phyloP scores from a whole-genome alignment of 2,888 invertebrate species.

The Cartodere bifasciata region DNA sequence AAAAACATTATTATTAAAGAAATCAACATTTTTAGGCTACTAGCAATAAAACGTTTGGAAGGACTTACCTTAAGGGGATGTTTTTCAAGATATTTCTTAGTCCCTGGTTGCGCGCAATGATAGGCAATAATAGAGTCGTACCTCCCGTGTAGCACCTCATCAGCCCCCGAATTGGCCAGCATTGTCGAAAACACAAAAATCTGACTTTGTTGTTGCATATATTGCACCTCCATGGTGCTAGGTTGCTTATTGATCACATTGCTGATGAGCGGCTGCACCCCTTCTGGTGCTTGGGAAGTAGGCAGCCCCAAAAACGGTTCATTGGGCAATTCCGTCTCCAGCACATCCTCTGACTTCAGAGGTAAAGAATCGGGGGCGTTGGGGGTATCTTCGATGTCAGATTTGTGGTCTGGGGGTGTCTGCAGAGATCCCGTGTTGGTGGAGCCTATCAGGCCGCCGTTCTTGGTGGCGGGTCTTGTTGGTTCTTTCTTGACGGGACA shows the following conservation, averaged over 20 bases:
- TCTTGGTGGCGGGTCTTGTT: constrained; percentile 31
- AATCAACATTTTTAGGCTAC: no score
- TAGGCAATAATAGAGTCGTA: constrained; percentile 87
- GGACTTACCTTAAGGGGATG: constrained; percentile 84
- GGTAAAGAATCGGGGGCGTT: constrained; percentile 18
- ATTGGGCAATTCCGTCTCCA: constrained; percentile 30
- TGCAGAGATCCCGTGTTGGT: constrained; percentile 34
- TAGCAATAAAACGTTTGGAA: no score
- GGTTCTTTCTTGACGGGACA: constrained; percentile 31
- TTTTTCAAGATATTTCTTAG: constrained; percentile 91
- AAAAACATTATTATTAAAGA: no score
- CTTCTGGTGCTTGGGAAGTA: constrained; percentile 37
- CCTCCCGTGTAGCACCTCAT: constrained; percentile 79
- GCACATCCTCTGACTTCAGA: constrained; percentile 31
- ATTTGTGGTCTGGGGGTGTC: constrained; percentile 27
- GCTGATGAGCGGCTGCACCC: constrained; percentile 60
- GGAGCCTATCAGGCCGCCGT: constrained; percentile 35
- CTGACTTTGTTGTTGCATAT: constrained; percentile 93
- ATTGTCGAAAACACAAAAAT: constrained; percentile 95
- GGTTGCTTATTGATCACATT: constrained; percentile 69
- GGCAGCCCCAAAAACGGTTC: constrained; percentile 31
- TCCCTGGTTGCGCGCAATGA: constrained; percentile 90
- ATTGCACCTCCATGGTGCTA: constrained; percentile 72
- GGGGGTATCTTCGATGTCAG: constrained; percentile 25
- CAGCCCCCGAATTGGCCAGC: constrained; percentile 90